Evolutionary conservation across 2,113 vertebrate species (phyloP), one percentile per base, ranked within the genome.

Genomic region (Etheostoma cragini): DNA sequence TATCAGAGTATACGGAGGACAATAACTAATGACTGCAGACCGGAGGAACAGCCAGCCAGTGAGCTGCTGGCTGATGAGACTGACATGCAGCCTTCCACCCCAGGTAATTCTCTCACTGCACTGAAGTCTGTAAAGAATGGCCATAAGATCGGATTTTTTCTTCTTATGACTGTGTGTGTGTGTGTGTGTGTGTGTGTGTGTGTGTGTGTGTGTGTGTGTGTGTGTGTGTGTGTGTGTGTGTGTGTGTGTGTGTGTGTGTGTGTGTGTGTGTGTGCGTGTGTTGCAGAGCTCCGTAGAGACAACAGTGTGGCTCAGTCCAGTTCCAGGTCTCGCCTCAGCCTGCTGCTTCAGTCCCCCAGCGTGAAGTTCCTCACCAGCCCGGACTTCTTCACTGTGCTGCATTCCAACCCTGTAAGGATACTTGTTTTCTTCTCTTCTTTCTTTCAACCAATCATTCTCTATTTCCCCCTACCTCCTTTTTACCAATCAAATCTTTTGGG

Each of bases 1-100:
- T 99, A 99, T 88, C 98, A 99, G 95, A 99, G 97, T 84, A 98
- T 99, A 87, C 96, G 96, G n/a, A 95, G 98, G 87, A 99, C 98
- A 10, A 99, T 99, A 93, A 98, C 97, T 52, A 98, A 93, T 0
- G 97, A 99, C 76, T 94, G 96, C 84, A 93, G 97, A 11, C 96
- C 97, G 53, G 97, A 98, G 85, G 95, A 96, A 21, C 69, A 92
- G 58, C 84, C 92, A 2, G 76, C 83, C 61, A 86, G 47, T 61
- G 94, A 95, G 75, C 83, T 92, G 66, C 89, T 88, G 1, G 2
- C 87, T 1, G 95, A 95, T 0, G 94, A 95, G 72, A 83, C 88
- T 0, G 94, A 95, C 70, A 72, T 85, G 83, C 93, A 92, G 5
- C 91, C 93, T 1, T 76, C 93, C 24, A 90, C 90, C 47, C 90